Base-by-base conservation (phyloP, 2,113 vertebrate species). In the Montifringilla adamsi region DNA sequence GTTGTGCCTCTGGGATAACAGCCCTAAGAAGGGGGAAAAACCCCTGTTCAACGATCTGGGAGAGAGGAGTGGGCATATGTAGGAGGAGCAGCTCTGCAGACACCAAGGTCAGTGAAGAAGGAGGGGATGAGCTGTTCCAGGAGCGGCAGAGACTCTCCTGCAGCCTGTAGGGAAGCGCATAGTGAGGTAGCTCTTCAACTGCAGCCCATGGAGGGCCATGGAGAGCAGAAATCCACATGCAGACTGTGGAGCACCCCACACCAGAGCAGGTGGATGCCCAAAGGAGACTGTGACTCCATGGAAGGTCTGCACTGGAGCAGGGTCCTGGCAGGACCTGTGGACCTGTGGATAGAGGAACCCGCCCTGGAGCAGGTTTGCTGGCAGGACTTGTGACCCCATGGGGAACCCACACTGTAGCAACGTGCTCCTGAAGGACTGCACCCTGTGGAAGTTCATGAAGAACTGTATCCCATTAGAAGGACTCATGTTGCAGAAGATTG, bases 391-490 rank as follows among this genome's bases (percentile, higher is more conserved):
- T 44, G 15, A 59, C 22, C 10, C 10, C 13, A 6, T 3, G 7
- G 31, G 16, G 20, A 16, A 30, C 17, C 17, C 30, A 21, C 2
- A 13, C 6, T 37, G 72, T 12, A 78, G 15, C 52, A 66, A 27
- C 11, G 33, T 53, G 17, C 23, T 62, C 31, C 27, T 49, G 47
- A n/a, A 49, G 47, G 47, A 47, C 13, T 74, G 22, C 22, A 30
- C 8, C 6, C 5, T 1, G 0, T n/a, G 31, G 53, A 10, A 55
- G 13, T 53, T 59, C 1, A 9, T 60, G 26, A 53, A 60, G 27
- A 49, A 11, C 35, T 60, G 30, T 2, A 41, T 15, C 21, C 26
- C 4, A 2, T 6, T 31, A 46, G 22, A 88, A 66, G 22, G 13
- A 20, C 15, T 31, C 26, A 12, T 5, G 4, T 13, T 47, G 41